phyloP scores from a whole-genome alignment of 2,888 invertebrate species.

The Graphium colonna region DNA sequence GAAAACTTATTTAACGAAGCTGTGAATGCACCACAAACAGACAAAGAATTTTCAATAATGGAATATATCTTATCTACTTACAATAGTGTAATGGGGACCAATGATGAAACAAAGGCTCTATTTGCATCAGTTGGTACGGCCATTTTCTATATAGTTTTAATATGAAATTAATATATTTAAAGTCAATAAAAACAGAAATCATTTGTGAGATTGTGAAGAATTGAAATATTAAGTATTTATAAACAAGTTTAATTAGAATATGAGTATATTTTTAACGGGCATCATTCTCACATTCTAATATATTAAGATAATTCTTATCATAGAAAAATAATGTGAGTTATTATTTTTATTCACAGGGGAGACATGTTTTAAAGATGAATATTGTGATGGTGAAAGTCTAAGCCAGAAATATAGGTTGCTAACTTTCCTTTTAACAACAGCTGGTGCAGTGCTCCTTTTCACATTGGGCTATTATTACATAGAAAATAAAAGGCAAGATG shows the following conservation, averaged over 20 bases:
- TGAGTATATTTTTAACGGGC: too few species aligned
- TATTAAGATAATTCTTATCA: too few species aligned
- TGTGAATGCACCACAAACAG: conserved; percentile 28
- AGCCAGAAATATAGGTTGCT: conserved; percentile 68
- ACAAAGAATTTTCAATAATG: conserved; percentile 54
- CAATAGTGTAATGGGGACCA: conserved; percentile 54
- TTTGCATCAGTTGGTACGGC: conserved; percentile 56
- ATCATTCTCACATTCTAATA: too few species aligned
- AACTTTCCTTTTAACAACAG: conserved; percentile 83
- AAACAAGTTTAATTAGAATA: too few species aligned
- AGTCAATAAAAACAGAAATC: too few species aligned
- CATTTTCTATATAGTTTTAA: not conserved
- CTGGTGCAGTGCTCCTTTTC: conserved; percentile 85
- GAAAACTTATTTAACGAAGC: conserved; percentile 49
- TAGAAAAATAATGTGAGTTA: conserved; percentile 14
- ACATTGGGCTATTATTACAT: conserved; percentile 88
- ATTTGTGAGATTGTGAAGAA: too few species aligned
- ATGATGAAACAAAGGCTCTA: conserved; percentile 58
- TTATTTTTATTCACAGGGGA: conserved; percentile 45
- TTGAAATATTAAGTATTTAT: too few species aligned
- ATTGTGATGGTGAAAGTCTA: conserved; percentile 58
- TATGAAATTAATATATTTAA: too few species aligned
- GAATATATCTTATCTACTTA: conserved; percentile 54
- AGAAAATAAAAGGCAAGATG: conserved; percentile 86
- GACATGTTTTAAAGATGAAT: conserved; percentile 62